A percentile compares a stretch with the other conserved stretches of the same genome.
Evolutionary conservation across 2,888 invertebrate genomes (phyloP).

Genomic region (Scelioninae gen. 1): DNA sequence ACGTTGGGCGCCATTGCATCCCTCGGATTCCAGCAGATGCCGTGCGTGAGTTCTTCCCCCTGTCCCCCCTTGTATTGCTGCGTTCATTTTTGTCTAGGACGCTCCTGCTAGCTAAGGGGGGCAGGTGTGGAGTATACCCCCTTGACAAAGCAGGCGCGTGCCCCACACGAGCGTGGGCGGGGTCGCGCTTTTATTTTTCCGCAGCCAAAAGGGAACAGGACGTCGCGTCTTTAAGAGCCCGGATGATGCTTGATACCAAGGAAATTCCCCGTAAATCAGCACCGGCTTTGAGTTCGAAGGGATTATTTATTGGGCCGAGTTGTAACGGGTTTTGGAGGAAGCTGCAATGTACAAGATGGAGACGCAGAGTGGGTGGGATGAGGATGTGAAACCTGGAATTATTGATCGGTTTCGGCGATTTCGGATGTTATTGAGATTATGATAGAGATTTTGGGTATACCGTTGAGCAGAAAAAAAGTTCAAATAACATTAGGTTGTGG

Average conservation of each 20-base stretch:
- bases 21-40: conserved; percentile 83
- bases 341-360: background rate
- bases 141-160: conserved; percentile 81
- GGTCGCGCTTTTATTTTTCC: conserved; percentile 72
- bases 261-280: conserved; percentile 50
- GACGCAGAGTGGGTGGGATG: conserved; percentile 14
- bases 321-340: conserved; percentile 42
- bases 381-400: conserved; percentile 25
- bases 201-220: conserved; percentile 51
- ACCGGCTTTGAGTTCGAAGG: conserved; percentile 9
- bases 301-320: conserved; percentile 26
- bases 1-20: conserved; percentile 74
- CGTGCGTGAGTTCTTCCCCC: conserved; percentile 50
- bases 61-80: conserved; percentile 3
- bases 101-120: conserved; percentile 78
- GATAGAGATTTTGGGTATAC: conserved; percentile 11
- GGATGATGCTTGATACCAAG: conserved; percentile 35
- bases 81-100: conserved; percentile 79
- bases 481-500: background rate
- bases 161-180: conserved; percentile 84
- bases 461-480: conserved; percentile 14
- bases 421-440: conserved; percentile 15
- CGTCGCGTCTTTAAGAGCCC: conserved; percentile 49
- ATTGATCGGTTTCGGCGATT: conserved; percentile 29
- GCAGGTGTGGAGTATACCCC: conserved; percentile 81